Base-by-base conservation (phyloP, 2,797 vertebrate species). In the Pseudocheirus occidentalis region DNA sequence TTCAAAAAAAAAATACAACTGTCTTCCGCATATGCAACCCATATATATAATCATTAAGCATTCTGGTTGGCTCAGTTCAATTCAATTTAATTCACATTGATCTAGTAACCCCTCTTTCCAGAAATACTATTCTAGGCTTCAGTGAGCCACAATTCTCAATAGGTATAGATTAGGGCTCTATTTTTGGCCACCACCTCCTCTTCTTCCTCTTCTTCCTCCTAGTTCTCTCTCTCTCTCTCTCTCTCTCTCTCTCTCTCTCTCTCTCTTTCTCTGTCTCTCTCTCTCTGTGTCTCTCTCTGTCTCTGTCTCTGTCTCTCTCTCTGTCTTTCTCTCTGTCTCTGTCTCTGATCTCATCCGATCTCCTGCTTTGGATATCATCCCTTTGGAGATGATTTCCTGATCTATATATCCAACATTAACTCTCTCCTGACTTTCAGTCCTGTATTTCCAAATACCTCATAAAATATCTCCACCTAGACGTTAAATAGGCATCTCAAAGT, bases 251-350 rank as follows among this genome's bases (percentile, higher is more conserved):
- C 1, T 29, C 57, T 11, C 2, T 11, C 10, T 9, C 28, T 58
- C 9, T 0, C 28, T 59, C 1, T 10, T 0, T 29, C 28, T 10
- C 9, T 3, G 0, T 29, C 57, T 11, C 2, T 11, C 10, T 9
- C 28, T 58, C 9, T 0, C 28, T 59, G 28, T 58, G 2, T 12
- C 10, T 59, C 28, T 59, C 28, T 31, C 10, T 59, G 9, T 29
- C 9, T 29, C 1, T 29, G 27, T 29, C 9, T 12, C 9, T 31
- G 9, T 59, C 29, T 31, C 9, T 2, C 57, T 28, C 10, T 59
- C 10, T 31, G 0, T 29, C 58, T 12, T 0, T 31, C 28, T 31
- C 28, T 59, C 29, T 31, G 7, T 2, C 57, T 28, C 10, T 81
- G 18, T 81, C 18, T 28, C 5, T 87, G 40, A 27, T 50, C 2